These are phyloP conservation scores for Pluvialis apricaria DNA, from an alignment of 2,113 vertebrate species.

Conservation along the genomic window DNA sequence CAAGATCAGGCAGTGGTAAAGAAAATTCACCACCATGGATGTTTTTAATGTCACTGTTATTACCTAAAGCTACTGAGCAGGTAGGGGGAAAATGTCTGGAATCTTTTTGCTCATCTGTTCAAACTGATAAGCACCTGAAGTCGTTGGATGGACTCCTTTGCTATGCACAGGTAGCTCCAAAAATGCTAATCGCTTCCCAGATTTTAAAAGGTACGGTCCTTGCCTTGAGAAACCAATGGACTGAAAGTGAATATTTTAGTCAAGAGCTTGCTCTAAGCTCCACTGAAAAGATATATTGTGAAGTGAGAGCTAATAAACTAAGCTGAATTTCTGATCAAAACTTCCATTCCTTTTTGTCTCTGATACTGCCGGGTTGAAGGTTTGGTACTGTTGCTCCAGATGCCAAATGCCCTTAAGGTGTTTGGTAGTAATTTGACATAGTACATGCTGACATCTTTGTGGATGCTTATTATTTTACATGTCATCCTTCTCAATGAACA, in stretches of 20 bases:
- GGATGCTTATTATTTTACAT: background rate
- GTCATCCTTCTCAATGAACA: background rate
- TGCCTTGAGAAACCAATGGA: background rate
- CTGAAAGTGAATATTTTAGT: background rate
- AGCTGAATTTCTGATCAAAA: background rate
- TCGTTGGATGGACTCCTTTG: background rate
- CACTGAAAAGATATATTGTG: background rate
- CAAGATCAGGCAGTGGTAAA: background rate
- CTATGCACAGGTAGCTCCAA: background rate
- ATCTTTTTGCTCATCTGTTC: background rate
- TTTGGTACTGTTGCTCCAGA: background rate
- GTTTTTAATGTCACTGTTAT: background rate
- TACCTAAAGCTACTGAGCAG: background rate
- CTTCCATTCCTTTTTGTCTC: background rate
- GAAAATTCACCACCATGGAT: background rate
- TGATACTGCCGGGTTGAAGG: background rate
- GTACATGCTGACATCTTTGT: fast-evolving
- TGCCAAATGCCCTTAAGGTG: background rate
- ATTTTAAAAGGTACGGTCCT: background rate
- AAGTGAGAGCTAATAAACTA: background rate
- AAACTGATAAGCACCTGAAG: background rate
- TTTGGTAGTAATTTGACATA: background rate
- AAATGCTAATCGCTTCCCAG: background rate
- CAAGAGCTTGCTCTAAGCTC: background rate
- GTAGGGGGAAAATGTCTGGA: background rate